These are phyloP conservation scores for Xenopus borealis DNA, from an alignment of 2,113 vertebrate species.

Conservation along the genomic window DNA sequence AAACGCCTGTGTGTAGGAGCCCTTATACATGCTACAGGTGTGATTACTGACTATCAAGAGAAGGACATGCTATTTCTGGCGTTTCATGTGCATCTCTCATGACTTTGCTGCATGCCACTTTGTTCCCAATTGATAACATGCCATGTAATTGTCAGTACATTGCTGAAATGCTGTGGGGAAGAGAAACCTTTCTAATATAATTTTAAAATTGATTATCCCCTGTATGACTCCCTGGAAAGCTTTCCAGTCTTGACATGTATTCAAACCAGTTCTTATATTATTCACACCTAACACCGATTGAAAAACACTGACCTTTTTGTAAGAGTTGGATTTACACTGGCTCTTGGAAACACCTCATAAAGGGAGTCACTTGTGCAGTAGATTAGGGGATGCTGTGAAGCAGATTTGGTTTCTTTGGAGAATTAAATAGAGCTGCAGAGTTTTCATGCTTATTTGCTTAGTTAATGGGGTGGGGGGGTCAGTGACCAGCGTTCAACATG, in stretches of 20 bases:
- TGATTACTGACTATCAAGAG: too few species aligned
- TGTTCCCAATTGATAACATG: too few species aligned
- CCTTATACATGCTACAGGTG: too few species aligned
- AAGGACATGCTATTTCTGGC: too few species aligned
- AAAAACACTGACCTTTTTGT: constrained; percentile 68
- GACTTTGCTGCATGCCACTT: too few species aligned
- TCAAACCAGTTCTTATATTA: constrained; percentile 55
- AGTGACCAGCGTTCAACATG: constrained; percentile 56
- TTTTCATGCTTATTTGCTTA: constrained; percentile 60
- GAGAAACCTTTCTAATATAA: too few species aligned
- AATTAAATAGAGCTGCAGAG: constrained; percentile 58
- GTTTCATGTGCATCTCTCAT: too few species aligned
- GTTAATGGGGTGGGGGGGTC: constrained; percentile 53
- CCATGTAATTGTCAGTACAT: too few species aligned
- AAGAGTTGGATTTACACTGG: constrained; percentile 62
- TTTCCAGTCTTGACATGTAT: constrained; percentile 55
- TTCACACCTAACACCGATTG: constrained; percentile 66
- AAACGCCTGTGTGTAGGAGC: too few species aligned
- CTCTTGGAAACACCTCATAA: constrained; percentile 72
- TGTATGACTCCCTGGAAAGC: constrained; percentile 31
- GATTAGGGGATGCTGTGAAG: constrained; percentile 68
- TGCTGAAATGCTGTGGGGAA: too few species aligned
- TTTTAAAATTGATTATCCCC: background rate
- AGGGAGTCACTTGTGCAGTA: constrained; percentile 61
- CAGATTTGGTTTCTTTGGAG: constrained; percentile 73